A percentile compares a stretch with the other conserved stretches of the same genome.
phyloP scores from a whole-genome alignment of 2,888 invertebrate genomes.

The Caenorhabditis virilis region DNA sequence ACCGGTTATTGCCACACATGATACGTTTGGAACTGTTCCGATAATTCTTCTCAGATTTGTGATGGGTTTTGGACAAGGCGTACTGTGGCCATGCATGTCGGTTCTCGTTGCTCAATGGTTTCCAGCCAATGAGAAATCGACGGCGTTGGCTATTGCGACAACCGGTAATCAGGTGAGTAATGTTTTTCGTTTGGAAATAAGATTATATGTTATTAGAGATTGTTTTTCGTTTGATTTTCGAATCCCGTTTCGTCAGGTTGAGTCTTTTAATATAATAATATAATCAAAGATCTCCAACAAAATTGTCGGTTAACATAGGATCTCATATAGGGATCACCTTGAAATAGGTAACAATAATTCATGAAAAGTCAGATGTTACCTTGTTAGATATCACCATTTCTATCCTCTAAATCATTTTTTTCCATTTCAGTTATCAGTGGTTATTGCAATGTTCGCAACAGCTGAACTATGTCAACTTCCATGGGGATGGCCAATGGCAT shows the following conservation, averaged over 20 bases:
- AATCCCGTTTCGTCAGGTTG: no score
- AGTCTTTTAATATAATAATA: no score
- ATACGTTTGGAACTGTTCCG: constrained; percentile 48
- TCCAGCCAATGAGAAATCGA: constrained; percentile 63
- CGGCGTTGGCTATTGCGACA: constrained; percentile 64
- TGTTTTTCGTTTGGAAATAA: neutral
- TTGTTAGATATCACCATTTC: no score
- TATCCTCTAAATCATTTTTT: no score
- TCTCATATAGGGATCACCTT: no score
- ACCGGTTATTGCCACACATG: constrained; percentile 56
- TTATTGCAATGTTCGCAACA: constrained; percentile 65
- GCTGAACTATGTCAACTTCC: constrained; percentile 66
- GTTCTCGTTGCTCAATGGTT: constrained; percentile 67
- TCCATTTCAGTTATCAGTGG: constrained; percentile 65
- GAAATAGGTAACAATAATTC: no score
- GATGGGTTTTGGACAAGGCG: constrained; percentile 67
- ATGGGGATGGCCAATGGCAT: constrained; percentile 67
- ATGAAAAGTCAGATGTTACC: no score
- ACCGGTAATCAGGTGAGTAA: constrained; percentile 62
- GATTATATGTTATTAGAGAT: constrained; percentile 16
- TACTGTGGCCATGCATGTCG: constrained; percentile 67
- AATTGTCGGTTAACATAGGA: no score
- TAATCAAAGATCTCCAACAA: no score
- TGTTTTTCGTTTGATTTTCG: no score
- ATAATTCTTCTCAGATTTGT: constrained; percentile 58